Conservation (phyloP, 1,140 invertebrate species). For the Aporrectodea caliginosa region DNA sequence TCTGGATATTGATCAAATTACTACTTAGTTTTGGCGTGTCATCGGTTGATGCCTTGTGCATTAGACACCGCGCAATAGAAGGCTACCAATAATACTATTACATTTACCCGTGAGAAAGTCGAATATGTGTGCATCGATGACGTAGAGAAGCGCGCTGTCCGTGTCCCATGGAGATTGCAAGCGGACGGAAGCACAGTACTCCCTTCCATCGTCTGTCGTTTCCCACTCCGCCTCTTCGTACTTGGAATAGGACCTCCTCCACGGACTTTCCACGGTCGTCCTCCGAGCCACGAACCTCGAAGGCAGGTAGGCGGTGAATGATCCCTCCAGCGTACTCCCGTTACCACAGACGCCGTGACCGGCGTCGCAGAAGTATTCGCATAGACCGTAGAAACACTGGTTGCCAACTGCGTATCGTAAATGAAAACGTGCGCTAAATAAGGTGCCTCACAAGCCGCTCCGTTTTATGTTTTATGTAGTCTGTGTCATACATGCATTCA, state of each 20-base stretch:
- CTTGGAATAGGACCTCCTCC: conserved; percentile 64
- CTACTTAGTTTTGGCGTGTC: too few relatives aligned
- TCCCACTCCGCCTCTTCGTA: neutral
- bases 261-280: conserved; percentile 93
- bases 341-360: conserved; percentile 93
- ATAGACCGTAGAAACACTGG: conserved; percentile 65
- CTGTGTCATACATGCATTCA: neutral
- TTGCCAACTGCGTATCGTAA: conserved; percentile 55
- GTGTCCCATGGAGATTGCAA: conserved; percentile 69
- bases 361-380: conserved; percentile 98
- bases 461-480: too few relatives aligned
- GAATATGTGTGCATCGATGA: conserved; percentile 70
- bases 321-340: conserved; percentile 91
- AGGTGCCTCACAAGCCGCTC: too few relatives aligned
- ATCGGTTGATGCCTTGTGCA: neutral
- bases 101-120: conserved; percentile 68
- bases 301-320: conserved; percentile 91
- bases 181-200: conserved; percentile 83
- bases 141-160: conserved; percentile 81
- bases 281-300: conserved; percentile 69
- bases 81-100: neutral
- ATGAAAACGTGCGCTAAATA: too few relatives aligned
- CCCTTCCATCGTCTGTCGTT: neutral
- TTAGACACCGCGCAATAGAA: neutral
- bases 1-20: too few relatives aligned